A percentile compares a stretch with the other conserved stretches of the same genome.
Evolutionary conservation across 2,888 invertebrate species (phyloP).

Genomic region (Thereva nobilitata): DNA sequence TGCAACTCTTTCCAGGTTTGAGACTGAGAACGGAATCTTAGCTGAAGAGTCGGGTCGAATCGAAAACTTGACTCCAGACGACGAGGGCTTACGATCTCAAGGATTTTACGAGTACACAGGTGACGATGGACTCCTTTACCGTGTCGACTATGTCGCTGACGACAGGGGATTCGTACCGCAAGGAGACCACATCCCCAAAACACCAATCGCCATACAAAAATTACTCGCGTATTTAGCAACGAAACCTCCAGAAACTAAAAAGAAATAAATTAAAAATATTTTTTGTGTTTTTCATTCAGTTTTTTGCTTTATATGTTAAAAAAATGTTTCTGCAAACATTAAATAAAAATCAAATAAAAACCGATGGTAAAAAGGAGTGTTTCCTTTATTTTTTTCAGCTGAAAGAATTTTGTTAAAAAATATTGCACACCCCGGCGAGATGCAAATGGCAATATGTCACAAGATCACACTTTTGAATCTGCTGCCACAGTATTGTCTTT

Average conservation of each 20-base stretch:
- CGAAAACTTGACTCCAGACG: constrained; percentile 60
- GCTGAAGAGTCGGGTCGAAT: constrained; percentile 63
- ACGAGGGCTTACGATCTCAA: constrained; percentile 65
- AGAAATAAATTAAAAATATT: not conserved
- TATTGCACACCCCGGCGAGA: too few species aligned
- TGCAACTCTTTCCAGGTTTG: constrained; percentile 53
- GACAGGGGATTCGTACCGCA: constrained; percentile 61
- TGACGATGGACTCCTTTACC: constrained; percentile 62
- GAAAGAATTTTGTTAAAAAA: too few species aligned
- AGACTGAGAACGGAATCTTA: constrained; percentile 63
- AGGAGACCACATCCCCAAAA: constrained; percentile 55
- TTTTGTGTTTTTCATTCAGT: too few species aligned
- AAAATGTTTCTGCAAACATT: too few species aligned
- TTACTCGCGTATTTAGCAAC: constrained; percentile 66
- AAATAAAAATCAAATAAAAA: too few species aligned
- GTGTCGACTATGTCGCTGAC: constrained; percentile 63
- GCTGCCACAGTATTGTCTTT: too few species aligned
- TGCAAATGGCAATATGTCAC: too few species aligned
- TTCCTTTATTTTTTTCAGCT: too few species aligned
- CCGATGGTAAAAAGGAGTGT: too few species aligned
- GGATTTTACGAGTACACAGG: constrained; percentile 73
- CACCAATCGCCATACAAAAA: constrained; percentile 68
- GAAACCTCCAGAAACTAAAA: constrained; percentile 44
- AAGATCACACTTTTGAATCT: too few species aligned
- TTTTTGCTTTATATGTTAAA: too few species aligned